phyloP scores from a whole-genome alignment of 2,888 invertebrate species.

The Parthenolecanium corni region DNA sequence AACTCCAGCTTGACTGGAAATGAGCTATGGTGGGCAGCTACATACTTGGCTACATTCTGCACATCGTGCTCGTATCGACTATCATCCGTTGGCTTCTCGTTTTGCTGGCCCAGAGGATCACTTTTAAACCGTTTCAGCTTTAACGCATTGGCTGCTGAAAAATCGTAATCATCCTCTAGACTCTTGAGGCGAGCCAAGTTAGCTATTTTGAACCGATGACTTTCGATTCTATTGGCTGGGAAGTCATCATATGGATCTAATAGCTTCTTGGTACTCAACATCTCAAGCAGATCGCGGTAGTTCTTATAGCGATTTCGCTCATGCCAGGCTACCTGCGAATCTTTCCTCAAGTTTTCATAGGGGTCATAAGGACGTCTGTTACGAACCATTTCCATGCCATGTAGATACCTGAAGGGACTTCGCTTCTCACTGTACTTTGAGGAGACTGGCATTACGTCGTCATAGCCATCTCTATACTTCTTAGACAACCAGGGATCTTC shows the following conservation, averaged over 20 bases:
- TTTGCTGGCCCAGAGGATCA: not conserved
- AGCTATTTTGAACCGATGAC: not conserved
- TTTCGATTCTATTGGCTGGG: no score
- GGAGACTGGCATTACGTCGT: not conserved
- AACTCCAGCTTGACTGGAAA: not conserved
- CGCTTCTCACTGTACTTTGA: conserved; percentile 1
- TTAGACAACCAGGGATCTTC: not conserved
- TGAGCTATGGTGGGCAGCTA: not conserved
- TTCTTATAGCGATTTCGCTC: not conserved
- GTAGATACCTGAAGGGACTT: not conserved
- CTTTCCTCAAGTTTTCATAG: not conserved
- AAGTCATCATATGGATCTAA: not conserved
- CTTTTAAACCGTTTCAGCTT: not conserved
- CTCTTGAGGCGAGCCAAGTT: not conserved
- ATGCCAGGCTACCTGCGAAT: not conserved
- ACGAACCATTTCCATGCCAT: not conserved
- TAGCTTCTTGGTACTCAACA: not conserved
- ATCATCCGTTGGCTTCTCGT: not conserved
- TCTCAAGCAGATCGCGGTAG: not conserved
- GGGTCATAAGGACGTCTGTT: not conserved
- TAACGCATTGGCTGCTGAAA: not conserved
- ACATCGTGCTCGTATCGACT: not conserved
- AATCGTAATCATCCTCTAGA: not conserved
- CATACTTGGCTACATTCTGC: not conserved
- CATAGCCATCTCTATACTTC: not conserved